phyloP scores from a whole-genome alignment of 2,113 vertebrate species.

The Proteles cristata region DNA sequence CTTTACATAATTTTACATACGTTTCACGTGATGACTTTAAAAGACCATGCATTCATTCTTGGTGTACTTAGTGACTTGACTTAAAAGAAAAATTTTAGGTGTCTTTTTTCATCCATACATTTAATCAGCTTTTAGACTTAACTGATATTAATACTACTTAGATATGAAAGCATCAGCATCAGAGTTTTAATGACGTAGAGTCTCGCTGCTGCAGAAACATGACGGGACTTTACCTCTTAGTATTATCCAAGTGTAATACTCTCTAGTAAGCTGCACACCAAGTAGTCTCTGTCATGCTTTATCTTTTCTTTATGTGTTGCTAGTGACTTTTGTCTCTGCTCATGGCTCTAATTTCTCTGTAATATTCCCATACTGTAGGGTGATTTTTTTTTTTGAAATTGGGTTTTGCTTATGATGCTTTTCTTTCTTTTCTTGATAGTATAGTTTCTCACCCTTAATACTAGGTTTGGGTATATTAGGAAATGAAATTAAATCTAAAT shows the following conservation, averaged over 20 bases:
- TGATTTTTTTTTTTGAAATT: background rate
- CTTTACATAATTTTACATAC: background rate
- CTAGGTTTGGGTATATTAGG: background rate
- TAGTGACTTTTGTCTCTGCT: background rate
- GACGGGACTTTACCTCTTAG: background rate
- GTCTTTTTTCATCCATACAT: background rate
- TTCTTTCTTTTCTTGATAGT: background rate
- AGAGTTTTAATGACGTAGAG: background rate
- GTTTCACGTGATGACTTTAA: slow-evolving; percentile 2
- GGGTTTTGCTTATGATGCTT: background rate
- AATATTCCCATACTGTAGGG: background rate
- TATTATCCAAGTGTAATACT: slow-evolving; percentile 1
- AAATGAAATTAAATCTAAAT: background rate
- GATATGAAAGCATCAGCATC: background rate
- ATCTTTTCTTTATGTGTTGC: background rate
- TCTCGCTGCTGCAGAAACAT: background rate
- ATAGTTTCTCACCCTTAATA: slow-evolving; percentile 26
- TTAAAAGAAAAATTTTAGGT: slow-evolving; percentile 18
- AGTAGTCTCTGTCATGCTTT: background rate
- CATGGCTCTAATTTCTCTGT: background rate
- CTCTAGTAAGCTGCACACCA: background rate
- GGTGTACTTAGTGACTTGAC: slow-evolving; percentile 17
- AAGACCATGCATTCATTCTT: background rate
- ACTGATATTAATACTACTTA: slow-evolving; percentile 36
- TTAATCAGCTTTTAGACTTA: slow-evolving; percentile 33